Conservation (phyloP, 2,888 invertebrate species). For the Drosophila testacea region DNA sequence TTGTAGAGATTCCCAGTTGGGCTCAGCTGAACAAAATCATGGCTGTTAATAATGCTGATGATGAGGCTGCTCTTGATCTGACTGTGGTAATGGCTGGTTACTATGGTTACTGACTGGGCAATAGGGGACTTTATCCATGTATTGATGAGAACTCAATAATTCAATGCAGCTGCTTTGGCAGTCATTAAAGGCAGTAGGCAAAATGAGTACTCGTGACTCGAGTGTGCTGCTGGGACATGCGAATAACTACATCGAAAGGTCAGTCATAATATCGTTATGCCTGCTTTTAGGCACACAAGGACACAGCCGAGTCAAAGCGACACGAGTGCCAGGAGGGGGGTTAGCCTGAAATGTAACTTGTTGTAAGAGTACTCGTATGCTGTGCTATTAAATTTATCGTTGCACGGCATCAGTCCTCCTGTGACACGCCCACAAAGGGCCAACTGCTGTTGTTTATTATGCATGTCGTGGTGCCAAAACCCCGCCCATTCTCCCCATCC, state of each 20-base stretch:
- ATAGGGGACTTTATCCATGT: slow-evolving; percentile 7
- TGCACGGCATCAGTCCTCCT: slow-evolving; percentile 21
- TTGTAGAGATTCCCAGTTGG: slow-evolving; percentile 38
- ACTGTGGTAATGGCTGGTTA: neutral
- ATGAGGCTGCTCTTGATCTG: slow-evolving; percentile 28
- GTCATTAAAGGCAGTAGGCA: slow-evolving; percentile 52
- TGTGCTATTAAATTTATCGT: slow-evolving; percentile 49
- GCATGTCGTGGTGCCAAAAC: slow-evolving; percentile 39
- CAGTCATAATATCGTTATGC: slow-evolving; percentile 59
- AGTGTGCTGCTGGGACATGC: slow-evolving; percentile 40
- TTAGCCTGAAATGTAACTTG: slow-evolving; percentile 23
- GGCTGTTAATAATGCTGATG: slow-evolving; percentile 59
- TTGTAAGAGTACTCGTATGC: slow-evolving; percentile 29
- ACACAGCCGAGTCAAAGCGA: slow-evolving; percentile 19
- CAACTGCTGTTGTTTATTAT: slow-evolving; percentile 57
- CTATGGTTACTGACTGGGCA: neutral
- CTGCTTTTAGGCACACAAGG: slow-evolving; percentile 60
- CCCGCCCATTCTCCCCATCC: neutral
- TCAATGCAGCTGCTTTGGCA: slow-evolving; percentile 50
- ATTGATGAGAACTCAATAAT: slow-evolving; percentile 67
- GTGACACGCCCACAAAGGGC: slow-evolving; percentile 42
- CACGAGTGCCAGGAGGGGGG: neutral
- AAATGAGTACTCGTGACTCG: slow-evolving; percentile 27
- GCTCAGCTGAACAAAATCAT: slow-evolving; percentile 57
- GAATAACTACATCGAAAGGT: slow-evolving; percentile 48